These are phyloP conservation scores for Phyllotreta striolata DNA, from an alignment of 2,888 invertebrate genomes.

Conservation along the genomic window DNA sequence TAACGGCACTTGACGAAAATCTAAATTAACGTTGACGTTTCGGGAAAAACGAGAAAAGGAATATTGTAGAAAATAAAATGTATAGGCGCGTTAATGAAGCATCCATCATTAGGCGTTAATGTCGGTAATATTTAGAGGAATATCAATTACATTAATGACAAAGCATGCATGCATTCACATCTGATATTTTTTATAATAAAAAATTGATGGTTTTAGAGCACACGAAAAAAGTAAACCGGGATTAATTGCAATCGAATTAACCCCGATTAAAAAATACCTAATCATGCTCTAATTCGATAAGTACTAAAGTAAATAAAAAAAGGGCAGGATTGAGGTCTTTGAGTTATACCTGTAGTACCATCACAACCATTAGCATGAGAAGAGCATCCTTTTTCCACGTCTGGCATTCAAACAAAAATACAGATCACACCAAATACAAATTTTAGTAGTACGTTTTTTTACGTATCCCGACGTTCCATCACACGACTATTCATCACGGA, in stretches of 20 bases:
- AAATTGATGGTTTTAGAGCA: neutral
- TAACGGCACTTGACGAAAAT: too few relatives aligned
- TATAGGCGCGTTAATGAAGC: too few relatives aligned
- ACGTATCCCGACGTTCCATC: too few relatives aligned
- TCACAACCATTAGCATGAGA: slow-evolving; percentile 94
- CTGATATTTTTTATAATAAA: neutral
- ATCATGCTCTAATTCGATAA: slow-evolving; percentile 37
- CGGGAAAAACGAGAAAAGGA: too few relatives aligned
- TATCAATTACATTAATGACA: too few relatives aligned
- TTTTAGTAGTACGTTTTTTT: slow-evolving; percentile 26
- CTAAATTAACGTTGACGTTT: too few relatives aligned
- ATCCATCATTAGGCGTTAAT: too few relatives aligned
- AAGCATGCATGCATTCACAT: slow-evolving; percentile 10
- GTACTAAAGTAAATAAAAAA: slow-evolving; percentile 31
- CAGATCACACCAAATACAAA: slow-evolving; percentile 65
- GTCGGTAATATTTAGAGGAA: too few relatives aligned
- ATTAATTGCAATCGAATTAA: neutral
- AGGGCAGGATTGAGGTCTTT: slow-evolving; percentile 38
- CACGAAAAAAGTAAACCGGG: neutral
- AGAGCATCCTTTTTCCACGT: slow-evolving; percentile 88
- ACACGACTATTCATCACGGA: too few relatives aligned
- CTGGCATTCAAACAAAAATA: slow-evolving; percentile 73
- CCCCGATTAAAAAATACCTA: neutral
- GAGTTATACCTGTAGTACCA: slow-evolving; percentile 83
- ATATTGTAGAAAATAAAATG: too few relatives aligned